Conservation (phyloP, 2,888 invertebrate species). For the Mythimna pallens region DNA sequence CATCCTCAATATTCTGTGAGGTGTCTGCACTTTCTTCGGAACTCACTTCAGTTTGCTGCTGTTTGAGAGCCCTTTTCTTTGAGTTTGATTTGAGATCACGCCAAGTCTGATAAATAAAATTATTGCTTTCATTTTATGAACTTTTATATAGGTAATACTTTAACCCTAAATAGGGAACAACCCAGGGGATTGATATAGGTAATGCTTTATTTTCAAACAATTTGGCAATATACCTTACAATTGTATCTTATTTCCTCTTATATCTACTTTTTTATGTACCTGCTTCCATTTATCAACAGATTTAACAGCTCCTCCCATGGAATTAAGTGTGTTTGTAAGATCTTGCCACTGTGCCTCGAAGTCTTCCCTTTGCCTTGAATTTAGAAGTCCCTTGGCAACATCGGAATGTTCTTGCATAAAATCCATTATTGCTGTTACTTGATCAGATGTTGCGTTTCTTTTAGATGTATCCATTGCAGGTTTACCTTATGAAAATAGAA, state of each 20-base stretch:
- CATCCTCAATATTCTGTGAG: slow-evolving; percentile 57
- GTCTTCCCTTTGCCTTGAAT: slow-evolving; percentile 65
- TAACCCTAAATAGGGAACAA: too few species aligned
- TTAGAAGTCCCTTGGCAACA: slow-evolving; percentile 63
- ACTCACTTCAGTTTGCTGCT: slow-evolving; percentile 57
- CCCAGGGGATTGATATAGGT: too few species aligned
- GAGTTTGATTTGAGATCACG: slow-evolving; percentile 68
- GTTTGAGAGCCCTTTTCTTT: slow-evolving; percentile 65
- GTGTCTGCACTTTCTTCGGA: slow-evolving; percentile 55
- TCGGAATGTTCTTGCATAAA: slow-evolving; percentile 70
- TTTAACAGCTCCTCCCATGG: slow-evolving; percentile 68
- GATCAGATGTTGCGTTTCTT: slow-evolving; percentile 67
- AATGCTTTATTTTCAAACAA: neutral
- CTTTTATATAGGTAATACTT: neutral
- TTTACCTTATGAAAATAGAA: slow-evolving; percentile 17
- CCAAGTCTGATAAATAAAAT: slow-evolving; percentile 65
- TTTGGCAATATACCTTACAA: neutral
- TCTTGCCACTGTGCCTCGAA: slow-evolving; percentile 68
- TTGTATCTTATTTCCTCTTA: neutral
- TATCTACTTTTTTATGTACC: slow-evolving; percentile 45
- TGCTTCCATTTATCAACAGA: slow-evolving; percentile 73
- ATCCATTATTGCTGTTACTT: slow-evolving; percentile 69
- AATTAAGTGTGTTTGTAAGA: slow-evolving; percentile 60
- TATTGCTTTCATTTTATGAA: neutral
- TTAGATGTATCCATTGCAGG: slow-evolving; percentile 65